Evolutionary conservation across 2,888 invertebrate species (phyloP).

Genomic region (Hirtodrosophila confusa): DNA sequence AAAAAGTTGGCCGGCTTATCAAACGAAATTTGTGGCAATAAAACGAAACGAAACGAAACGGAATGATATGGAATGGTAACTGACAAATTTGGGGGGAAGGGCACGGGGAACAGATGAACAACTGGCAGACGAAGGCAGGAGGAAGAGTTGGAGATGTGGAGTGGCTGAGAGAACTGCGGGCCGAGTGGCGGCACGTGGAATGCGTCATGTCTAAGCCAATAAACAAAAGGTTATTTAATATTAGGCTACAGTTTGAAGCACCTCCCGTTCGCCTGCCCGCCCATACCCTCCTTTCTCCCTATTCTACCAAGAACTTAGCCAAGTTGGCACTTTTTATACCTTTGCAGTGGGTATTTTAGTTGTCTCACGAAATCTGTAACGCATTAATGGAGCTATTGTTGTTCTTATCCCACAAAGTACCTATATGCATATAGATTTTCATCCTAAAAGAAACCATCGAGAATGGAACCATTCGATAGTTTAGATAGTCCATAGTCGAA

Average conservation of each 20-base stretch:
- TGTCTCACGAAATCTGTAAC: too few species aligned
- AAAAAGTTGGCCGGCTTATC: conserved; percentile 74
- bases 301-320: conserved; percentile 60
- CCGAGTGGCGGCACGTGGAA: conserved; percentile 46
- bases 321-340: conserved; percentile 64
- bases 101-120: neutral
- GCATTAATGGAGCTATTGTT: too few species aligned
- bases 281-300: neutral
- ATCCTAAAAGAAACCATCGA: too few species aligned
- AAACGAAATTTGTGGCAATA: conserved; percentile 76
- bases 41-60: conserved; percentile 52
- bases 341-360: neutral
- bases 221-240: conserved; percentile 80
- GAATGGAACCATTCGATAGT: too few species aligned
- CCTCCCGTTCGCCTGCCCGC: conserved; percentile 1
- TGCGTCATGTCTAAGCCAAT: conserved; percentile 73
- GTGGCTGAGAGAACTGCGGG: conserved; percentile 3
- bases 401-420: too few species aligned
- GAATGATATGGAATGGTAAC: conserved; percentile 33
- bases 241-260: conserved; percentile 63
- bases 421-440: too few species aligned
- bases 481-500: too few species aligned
- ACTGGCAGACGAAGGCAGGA: neutral
- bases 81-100: neutral
- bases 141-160: neutral